phyloP scores from a whole-genome alignment of 1,140 invertebrate species.

The Drosophila orosa region DNA sequence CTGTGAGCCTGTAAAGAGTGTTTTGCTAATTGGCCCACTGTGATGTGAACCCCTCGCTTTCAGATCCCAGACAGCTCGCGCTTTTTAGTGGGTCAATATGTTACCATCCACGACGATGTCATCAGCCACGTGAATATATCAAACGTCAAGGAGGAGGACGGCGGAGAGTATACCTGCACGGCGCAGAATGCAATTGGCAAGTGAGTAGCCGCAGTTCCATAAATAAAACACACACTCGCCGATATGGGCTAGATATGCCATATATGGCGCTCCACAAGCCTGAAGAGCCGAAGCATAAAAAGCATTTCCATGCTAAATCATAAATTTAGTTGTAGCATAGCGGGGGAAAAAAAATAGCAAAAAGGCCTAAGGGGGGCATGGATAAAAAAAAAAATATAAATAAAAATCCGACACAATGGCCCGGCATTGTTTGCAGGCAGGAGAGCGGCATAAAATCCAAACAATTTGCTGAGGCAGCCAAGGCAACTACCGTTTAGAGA shows the following conservation, averaged over 20 bases:
- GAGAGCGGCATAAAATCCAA: conserved; percentile 76
- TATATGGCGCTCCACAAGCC: conserved; percentile 3
- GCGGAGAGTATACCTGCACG: conserved; percentile 95
- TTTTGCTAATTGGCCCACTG: conserved; percentile 61
- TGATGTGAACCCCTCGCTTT: conserved; percentile 5
- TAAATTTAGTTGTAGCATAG: conserved; percentile 68
- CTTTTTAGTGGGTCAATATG: conserved; percentile 95
- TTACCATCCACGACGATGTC: conserved; percentile 95
- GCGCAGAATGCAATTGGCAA: conserved; percentile 92
- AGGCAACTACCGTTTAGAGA: conserved; percentile 49
- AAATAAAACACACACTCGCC: conserved; percentile 58
- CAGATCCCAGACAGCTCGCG: conserved; percentile 85
- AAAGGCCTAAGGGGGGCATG: not conserved
- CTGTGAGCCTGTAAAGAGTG: not conserved
- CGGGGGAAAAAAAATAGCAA: conserved; percentile 2
- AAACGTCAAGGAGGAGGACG: conserved; percentile 94
- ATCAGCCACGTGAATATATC: conserved; percentile 98
- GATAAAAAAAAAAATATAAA: conserved; percentile 12
- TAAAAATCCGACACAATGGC: conserved; percentile 28
- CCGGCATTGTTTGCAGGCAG: conserved; percentile 73
- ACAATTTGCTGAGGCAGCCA: conserved; percentile 74
- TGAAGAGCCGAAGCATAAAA: conserved; percentile 53
- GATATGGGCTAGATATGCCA: not conserved
- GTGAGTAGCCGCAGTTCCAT: conserved; percentile 77
- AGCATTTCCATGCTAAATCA: conserved; percentile 80